Percentiles rank a stretch among this genome's conserved stretches.
Evolutionary conservation across 2,888 invertebrate species (phyloP).

Genomic region (Cephus nigrinus): DNA sequence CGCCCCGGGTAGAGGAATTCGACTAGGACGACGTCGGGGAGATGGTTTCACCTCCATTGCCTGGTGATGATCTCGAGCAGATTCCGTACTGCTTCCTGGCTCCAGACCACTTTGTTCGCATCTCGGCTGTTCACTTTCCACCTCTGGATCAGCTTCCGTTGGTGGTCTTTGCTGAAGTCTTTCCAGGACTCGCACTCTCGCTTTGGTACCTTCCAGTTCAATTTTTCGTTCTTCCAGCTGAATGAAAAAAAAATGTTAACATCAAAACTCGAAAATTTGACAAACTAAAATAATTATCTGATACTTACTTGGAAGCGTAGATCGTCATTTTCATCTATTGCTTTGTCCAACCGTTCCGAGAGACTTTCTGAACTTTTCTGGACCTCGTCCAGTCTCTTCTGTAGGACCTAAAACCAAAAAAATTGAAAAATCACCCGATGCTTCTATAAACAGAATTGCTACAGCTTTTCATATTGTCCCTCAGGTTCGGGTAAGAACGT

Average conservation of each 20-base stretch:
- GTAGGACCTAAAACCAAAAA: conserved; percentile 72
- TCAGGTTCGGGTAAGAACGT: background rate
- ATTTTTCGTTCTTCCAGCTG: conserved; percentile 87
- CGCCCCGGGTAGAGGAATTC: conserved; percentile 76
- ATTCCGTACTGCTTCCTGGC: conserved; percentile 75
- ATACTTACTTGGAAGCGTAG: conserved; percentile 80
- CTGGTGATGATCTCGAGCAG: conserved; percentile 72
- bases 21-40: conserved; percentile 72
- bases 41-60: conserved; percentile 59
- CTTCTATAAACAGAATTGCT: background rate
- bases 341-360: conserved; percentile 77
- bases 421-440: background rate
- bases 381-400: conserved; percentile 77
- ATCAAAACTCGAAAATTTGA: background rate
- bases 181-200: conserved; percentile 80
- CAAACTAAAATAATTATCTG: background rate
- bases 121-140: conserved; percentile 56
- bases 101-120: conserved; percentile 66
- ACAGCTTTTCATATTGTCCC: background rate
- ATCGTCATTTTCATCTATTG: conserved; percentile 83
- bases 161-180: conserved; percentile 67
- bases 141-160: conserved; percentile 64
- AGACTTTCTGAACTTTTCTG: conserved; percentile 76
- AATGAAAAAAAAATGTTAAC: conserved; percentile 35
- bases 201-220: conserved; percentile 84